Evolutionary conservation across 2,797 vertebrate genomes (phyloP), one percentile per base, ranked within the genome.

Genomic region (Tympanoctomys barrerae): DNA sequence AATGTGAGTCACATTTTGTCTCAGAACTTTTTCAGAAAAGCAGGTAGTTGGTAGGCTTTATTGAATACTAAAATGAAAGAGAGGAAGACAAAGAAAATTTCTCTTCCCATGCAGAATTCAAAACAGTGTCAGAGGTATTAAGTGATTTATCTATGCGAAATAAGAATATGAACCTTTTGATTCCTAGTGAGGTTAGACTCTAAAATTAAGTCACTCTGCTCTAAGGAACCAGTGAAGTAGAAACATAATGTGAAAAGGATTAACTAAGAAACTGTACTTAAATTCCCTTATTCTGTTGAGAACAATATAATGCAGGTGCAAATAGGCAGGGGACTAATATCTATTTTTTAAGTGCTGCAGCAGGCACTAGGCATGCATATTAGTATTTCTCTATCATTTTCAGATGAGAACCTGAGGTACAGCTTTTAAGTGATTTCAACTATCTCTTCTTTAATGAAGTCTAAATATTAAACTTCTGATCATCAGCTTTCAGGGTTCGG

Each of bases 1-100:
- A 88, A 85, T 33, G 4, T 91, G 57, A 84, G 13, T 92, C 16
- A 92, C n/a, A 86, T 66, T 94, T 90, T 89, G 54, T 49, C 46
- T 71, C 87, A 70, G n/a, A 78, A 87, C 13, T 49, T 84, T 82
- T 88, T 59, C 39, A 94, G 57, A 57, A 92, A 88, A 21, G 7
- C 2, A 91, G 33, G 21, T n/a, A 88, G 13, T 0, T 71, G 22
- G 8, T 24, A 84, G 10, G 28, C 59, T 82, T 82, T 64, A 81
- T 6, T 39, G 80, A 83, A 39, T n/a, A 39, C 92, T 49, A 61
- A 61, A 86, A 79, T 8, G 3, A 75, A 73, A 78, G 11, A 5
- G 5, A 26, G 33, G 7, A 5, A 24, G 59, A 52, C 1, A 49
- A 57, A 84, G 39, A 54, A 42, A 85, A 71, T 42, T 68, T 2